Percentiles rank a stretch among this genome's conserved stretches.
Evolutionary conservation across 2,888 invertebrate genomes (phyloP).

Genomic region (Galeruca laticollis): DNA sequence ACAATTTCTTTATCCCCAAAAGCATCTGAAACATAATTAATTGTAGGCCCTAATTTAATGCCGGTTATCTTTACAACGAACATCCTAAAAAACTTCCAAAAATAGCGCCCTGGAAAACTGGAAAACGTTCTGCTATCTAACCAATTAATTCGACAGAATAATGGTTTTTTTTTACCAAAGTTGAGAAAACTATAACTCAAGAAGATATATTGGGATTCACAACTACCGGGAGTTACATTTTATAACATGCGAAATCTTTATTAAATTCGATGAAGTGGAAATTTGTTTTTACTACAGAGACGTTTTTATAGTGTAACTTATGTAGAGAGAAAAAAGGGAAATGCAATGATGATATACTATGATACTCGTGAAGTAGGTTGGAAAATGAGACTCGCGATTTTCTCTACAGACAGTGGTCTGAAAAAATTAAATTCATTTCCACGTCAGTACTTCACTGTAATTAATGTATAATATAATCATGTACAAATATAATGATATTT

Average conservation of each 20-base stretch:
- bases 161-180: not conserved
- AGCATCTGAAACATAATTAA: too few relatives aligned
- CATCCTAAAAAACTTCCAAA: too few relatives aligned
- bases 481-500: not conserved
- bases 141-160: not conserved
- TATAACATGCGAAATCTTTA: not conserved
- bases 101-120: not conserved
- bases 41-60: too few relatives aligned
- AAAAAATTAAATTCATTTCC: not conserved
- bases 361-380: constrained; percentile 18
- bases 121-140: not conserved
- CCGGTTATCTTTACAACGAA: not conserved
- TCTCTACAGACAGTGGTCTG: constrained; percentile 13
- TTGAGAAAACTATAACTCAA: not conserved
- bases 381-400: constrained; percentile 24
- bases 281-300: not conserved
- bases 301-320: not conserved
- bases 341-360: constrained; percentile 25
- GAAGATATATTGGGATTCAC: constrained; percentile 1
- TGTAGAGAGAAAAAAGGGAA: constrained; percentile 16
- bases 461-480: not conserved
- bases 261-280: not conserved
- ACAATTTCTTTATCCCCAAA: too few relatives aligned
- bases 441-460: not conserved
- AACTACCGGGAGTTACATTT: not conserved